Evolutionary conservation across 1,140 invertebrate species (phyloP).

Genomic region (Chymomyza costata): DNA sequence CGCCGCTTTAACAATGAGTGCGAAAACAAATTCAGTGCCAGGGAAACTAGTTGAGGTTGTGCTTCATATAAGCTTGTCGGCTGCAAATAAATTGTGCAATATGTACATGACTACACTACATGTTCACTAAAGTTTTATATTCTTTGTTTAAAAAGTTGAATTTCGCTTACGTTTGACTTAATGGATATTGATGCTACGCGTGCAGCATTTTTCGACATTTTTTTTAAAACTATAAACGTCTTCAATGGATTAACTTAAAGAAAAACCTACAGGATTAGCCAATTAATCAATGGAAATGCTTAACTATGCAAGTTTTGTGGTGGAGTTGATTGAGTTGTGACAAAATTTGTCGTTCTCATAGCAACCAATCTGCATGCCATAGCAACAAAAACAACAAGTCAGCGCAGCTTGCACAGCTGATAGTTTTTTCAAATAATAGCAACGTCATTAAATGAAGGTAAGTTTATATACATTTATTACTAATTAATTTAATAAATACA

Average conservation of each 20-base stretch:
- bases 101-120: background rate
- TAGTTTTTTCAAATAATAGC: too few species aligned
- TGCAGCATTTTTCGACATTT: constrained; percentile 46
- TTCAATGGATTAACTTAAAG: background rate
- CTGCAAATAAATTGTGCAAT: constrained; percentile 39
- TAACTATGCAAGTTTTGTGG: constrained; percentile 24
- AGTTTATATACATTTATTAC: background rate
- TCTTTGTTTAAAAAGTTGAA: too few species aligned
- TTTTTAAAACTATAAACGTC: too few species aligned
- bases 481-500: background rate
- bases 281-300: constrained; percentile 56
- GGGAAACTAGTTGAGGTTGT: too few species aligned
- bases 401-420: constrained; percentile 31
- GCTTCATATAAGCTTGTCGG: too few species aligned
- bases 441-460: too few species aligned
- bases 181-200: constrained; percentile 18
- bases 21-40: too few species aligned
- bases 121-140: constrained; percentile 4
- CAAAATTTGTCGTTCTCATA: constrained; percentile 43
- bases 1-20: too few species aligned
- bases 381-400: constrained; percentile 43
- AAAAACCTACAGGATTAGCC: constrained; percentile 8
- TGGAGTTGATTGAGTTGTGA: constrained; percentile 38
- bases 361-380: constrained; percentile 40
- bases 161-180: constrained; percentile 46